Evolutionary conservation across 2,113 vertebrate genomes (phyloP).

Genomic region (Eidolon helvum): DNA sequence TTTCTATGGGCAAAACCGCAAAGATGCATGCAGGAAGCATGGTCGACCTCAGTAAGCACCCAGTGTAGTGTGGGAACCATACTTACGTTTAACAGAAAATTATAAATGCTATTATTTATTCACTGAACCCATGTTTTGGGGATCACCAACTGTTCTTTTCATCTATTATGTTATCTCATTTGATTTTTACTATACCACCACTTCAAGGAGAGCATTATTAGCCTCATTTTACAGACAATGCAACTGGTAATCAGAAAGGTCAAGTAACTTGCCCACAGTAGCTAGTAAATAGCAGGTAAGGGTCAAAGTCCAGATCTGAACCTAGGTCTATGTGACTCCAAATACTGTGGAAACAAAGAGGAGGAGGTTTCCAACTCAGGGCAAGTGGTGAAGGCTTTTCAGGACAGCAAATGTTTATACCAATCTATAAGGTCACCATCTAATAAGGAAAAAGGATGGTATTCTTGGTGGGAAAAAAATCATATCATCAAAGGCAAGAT

Average conservation of each 20-base stretch:
- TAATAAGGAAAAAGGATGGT: not conserved
- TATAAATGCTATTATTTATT: not conserved
- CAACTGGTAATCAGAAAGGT: not conserved
- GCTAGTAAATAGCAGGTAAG: not conserved
- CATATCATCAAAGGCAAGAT: not conserved
- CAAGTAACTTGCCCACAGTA: not conserved
- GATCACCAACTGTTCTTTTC: not conserved
- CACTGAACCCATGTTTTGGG: not conserved
- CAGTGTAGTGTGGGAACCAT: not conserved
- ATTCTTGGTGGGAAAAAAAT: not conserved
- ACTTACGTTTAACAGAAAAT: not conserved
- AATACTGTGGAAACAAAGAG: not conserved
- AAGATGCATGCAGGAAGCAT: not conserved
- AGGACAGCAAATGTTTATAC: not conserved
- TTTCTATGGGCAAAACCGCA: not conserved
- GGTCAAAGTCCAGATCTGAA: not conserved
- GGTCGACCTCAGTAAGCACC: not conserved
- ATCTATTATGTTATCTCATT: not conserved
- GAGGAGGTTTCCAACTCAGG: not conserved
- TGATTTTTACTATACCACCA: not conserved
- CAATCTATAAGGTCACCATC: not conserved
- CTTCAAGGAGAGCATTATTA: not conserved
- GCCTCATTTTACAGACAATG: not conserved
- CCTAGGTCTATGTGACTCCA: not conserved
- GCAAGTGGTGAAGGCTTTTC: not conserved